Evolutionary conservation across 2,888 invertebrate genomes (phyloP).

Genomic region (Trachelus stipa): DNA sequence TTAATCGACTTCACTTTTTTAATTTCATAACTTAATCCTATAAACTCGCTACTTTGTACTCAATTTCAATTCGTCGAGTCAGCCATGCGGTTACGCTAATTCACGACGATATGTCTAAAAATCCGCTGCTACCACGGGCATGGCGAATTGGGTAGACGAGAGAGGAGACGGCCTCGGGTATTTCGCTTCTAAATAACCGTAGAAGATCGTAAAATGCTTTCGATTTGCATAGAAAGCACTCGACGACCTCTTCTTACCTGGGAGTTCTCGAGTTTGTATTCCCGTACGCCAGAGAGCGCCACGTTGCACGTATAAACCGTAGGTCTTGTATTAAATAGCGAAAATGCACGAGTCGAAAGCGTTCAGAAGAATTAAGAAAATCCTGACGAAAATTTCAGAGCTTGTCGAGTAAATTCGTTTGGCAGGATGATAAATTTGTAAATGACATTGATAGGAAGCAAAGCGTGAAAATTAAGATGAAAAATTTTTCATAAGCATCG

Average conservation of each 20-base stretch:
- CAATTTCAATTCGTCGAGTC: not conserved
- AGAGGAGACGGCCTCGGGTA: conserved; percentile 32
- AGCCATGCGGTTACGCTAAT: not conserved
- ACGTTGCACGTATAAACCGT: not conserved
- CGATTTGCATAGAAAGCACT: conserved; percentile 54
- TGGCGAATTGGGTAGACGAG: not conserved
- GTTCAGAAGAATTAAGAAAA: not conserved
- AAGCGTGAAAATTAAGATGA: not conserved
- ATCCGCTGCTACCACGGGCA: not conserved
- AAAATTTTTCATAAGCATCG: not conserved
- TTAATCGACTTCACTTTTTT: not conserved
- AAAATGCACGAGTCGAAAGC: not conserved
- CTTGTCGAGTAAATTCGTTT: not conserved
- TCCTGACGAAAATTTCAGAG: not conserved
- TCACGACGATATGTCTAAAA: not conserved
- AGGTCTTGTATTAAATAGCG: not conserved
- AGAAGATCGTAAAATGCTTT: conserved; percentile 48
- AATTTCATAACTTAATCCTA: not conserved
- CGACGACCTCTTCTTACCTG: conserved; percentile 25
- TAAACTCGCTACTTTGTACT: not conserved
- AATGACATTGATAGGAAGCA: not conserved
- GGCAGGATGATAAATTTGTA: not conserved
- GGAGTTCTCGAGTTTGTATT: not conserved
- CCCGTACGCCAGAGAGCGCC: not conserved
- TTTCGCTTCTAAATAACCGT: conserved; percentile 49